A percentile compares a stretch with the other conserved stretches of the same genome.
These are phyloP conservation scores for Macrosoma leucophasiata DNA, from an alignment of 2,888 invertebrate genomes.

Conservation along the genomic window DNA sequence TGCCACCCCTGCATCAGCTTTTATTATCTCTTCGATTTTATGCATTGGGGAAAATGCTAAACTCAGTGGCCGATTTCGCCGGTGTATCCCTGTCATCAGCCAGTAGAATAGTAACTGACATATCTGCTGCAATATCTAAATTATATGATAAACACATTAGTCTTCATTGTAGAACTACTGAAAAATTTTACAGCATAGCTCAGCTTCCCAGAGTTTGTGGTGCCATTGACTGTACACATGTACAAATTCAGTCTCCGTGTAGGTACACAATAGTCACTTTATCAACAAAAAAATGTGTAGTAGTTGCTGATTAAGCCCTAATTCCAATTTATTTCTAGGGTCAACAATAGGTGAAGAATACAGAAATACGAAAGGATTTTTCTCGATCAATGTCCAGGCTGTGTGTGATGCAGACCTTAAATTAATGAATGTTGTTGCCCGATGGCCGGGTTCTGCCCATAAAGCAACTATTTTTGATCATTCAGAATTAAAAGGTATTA, in stretches of 20 bases:
- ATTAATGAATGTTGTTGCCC: slow-evolving; percentile 15
- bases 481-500: slow-evolving; percentile 7
- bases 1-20: slow-evolving; percentile 25
- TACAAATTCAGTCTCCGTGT: slow-evolving; percentile 15
- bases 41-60: slow-evolving; percentile 28
- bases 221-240: slow-evolving; percentile 21
- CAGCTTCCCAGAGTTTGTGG: slow-evolving; percentile 18
- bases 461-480: slow-evolving; percentile 18
- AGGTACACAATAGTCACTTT: not conserved
- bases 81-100: slow-evolving; percentile 25
- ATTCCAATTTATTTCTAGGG: not conserved
- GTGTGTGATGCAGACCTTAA: slow-evolving; percentile 11
- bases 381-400: slow-evolving; percentile 10
- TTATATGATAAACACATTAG: slow-evolving; percentile 14
- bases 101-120: slow-evolving; percentile 16
- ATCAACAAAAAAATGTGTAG: not conserved
- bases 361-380: slow-evolving; percentile 9
- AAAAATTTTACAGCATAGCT: slow-evolving; percentile 10
- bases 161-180: not conserved
- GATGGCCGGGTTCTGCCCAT: slow-evolving; percentile 18
- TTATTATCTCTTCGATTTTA: slow-evolving; percentile 28
- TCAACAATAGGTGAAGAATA: slow-evolving; percentile 3
- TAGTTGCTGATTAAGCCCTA: not conserved
- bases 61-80: slow-evolving; percentile 27
- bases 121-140: slow-evolving; percentile 15